Percentiles rank a stretch among this genome's conserved stretches.
Evolutionary conservation across 2,113 vertebrate genomes (phyloP).

Genomic region (Anhinga anhinga): DNA sequence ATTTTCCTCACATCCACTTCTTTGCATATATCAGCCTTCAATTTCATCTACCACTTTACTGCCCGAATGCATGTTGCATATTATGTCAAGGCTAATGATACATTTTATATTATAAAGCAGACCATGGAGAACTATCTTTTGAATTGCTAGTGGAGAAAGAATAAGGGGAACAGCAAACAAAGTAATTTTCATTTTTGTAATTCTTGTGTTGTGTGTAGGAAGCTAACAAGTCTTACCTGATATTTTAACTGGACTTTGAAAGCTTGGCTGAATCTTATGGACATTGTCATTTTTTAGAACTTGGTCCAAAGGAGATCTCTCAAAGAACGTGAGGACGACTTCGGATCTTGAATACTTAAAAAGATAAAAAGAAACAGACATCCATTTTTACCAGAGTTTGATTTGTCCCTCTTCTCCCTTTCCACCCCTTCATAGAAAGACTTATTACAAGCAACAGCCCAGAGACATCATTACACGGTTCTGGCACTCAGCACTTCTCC

Average conservation of each 20-base stretch:
- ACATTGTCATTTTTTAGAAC: constrained; percentile 93
- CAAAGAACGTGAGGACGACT: constrained; percentile 96
- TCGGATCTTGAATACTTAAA: constrained; percentile 93
- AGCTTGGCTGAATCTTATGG: constrained; percentile 93
- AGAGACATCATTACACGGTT: neutral
- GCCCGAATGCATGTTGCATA: neutral
- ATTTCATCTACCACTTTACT: neutral
- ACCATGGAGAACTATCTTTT: neutral
- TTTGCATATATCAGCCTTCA: neutral
- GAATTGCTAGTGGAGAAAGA: neutral
- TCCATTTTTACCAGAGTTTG: neutral
- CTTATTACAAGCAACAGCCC: neutral
- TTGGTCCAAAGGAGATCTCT: constrained; percentile 94
- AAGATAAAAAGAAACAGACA: neutral
- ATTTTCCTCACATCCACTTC: neutral
- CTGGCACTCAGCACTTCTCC: neutral
- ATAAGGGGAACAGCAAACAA: neutral
- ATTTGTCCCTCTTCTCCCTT: neutral
- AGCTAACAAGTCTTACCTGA: constrained; percentile 80
- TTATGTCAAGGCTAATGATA: neutral
- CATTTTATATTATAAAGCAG: neutral
- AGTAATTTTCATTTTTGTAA: neutral
- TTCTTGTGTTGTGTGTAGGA: neutral
- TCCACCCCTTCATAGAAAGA: neutral
- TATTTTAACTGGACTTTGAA: constrained; percentile 92